Evolutionary conservation across 1,140 invertebrate genomes (phyloP).

Genomic region (Drosophila insularis): DNA sequence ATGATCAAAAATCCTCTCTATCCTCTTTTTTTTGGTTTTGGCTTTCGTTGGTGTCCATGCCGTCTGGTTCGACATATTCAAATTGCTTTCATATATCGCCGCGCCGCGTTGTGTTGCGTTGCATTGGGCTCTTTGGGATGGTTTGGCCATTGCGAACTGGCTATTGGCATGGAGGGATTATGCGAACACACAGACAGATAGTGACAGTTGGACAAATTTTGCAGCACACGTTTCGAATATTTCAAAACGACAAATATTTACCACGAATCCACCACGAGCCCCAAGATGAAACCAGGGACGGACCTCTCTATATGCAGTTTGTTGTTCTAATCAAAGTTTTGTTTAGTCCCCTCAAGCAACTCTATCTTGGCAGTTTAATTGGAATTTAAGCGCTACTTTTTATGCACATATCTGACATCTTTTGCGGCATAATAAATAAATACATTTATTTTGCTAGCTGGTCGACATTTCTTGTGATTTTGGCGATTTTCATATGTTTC

Average conservation of each 20-base stretch:
- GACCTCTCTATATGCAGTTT: not conserved
- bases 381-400: constrained; percentile 16
- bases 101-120: not conserved
- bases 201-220: constrained; percentile 20
- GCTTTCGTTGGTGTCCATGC: constrained; percentile 26
- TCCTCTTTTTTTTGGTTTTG: constrained; percentile 29
- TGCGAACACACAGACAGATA: constrained; percentile 16
- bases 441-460: not conserved
- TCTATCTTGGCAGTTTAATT: constrained; percentile 18
- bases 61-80: constrained; percentile 36
- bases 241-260: constrained; percentile 2
- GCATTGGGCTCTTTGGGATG: not conserved
- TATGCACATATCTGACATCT: constrained; percentile 7
- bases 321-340: constrained; percentile 15
- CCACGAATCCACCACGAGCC: not conserved
- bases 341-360: not conserved
- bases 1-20: constrained; percentile 42
- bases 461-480: not conserved
- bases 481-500: not conserved
- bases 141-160: not conserved
- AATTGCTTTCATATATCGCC: constrained; percentile 39
- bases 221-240: constrained; percentile 18
- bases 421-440: constrained; percentile 19
- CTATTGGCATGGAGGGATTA: not conserved
- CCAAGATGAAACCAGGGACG: not conserved